Evolutionary conservation across 2,888 invertebrate species (phyloP), one percentile per base, ranked within the genome.

Genomic region (Mellilla xanthometata): DNA sequence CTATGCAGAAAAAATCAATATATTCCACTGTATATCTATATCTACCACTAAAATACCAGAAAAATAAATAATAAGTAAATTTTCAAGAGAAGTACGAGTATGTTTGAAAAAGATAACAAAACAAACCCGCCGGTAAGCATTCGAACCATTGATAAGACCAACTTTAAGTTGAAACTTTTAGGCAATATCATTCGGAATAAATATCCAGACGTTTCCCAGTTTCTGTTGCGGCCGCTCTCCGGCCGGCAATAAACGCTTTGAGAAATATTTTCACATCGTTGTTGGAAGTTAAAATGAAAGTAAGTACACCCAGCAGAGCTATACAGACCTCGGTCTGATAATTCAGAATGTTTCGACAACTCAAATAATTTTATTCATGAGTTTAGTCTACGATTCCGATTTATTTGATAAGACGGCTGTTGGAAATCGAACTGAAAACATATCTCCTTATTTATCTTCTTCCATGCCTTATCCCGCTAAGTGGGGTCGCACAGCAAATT

Each of bases 201-300:
- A 57, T 54, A 54, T 48, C 50, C 28, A 29, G 29, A 36, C 35
- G 22, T 33, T 36, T 33, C 24, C 28, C 45, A 36, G 49, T 50
- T 46, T 28, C 42, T 49, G 47, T 53, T 44, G 41, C 43, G 76
- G 65, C 78, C 71, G 76, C 74, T 81, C 86, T 80, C 82, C 54
- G 62, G 80, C 71, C 76, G 69, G 81, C 80, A 78, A 86, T 87
- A 86, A 86, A 81, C 78, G 82, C 70, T 65, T 70, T 68, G 77
- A 78, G 84, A 81, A 82, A 87, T 87, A 86, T 88, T 88, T 86
- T 86, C 87, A 86, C 87, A 81, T 87, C 86, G 86, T 87, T 84
- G 79, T 41, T 76, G 81, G 78, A 84, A 85, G 85, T 86, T 87
- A 81, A 84, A 88, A 86, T 86, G 86, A 86, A 86, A 83, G 79